Percentiles rank a stretch among this genome's conserved stretches.
phyloP scores from a whole-genome alignment of 2,888 invertebrate species.

The Norana najaformis region DNA sequence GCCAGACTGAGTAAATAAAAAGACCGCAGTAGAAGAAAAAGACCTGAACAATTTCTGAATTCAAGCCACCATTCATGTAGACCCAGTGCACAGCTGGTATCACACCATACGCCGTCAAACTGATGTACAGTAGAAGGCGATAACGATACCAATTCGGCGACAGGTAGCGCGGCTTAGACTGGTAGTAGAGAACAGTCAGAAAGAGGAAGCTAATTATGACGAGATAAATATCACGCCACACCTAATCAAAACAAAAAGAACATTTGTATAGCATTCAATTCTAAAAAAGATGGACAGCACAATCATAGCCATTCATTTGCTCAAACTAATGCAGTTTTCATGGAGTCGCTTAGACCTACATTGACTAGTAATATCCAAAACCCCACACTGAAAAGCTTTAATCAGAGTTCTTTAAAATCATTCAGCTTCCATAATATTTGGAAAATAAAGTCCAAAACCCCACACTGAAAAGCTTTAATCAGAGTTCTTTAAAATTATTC shows the following conservation, averaged over 20 bases:
- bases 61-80: constrained; percentile 82
- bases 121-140: constrained; percentile 54
- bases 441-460: too few species aligned
- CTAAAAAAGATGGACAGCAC: not conserved
- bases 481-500: too few species aligned
- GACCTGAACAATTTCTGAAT: constrained; percentile 81
- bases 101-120: constrained; percentile 69
- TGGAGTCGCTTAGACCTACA: too few species aligned
- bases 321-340: not conserved
- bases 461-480: too few species aligned
- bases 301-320: too few species aligned
- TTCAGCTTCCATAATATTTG: too few species aligned
- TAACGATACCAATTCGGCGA: constrained; percentile 68
- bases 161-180: constrained; percentile 66
- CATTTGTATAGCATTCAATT: not conserved
- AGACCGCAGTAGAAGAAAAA: too few species aligned
- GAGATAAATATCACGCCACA: constrained; percentile 78
- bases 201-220: constrained; percentile 81
- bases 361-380: too few species aligned
- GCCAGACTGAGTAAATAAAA: too few species aligned
- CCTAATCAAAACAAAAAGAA: constrained; percentile 47
- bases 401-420: too few species aligned
- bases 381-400: too few species aligned
- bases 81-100: constrained; percentile 91
- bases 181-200: constrained; percentile 77